A percentile compares a stretch with the other conserved stretches of the same genome.
These are phyloP conservation scores for Coelopa frigida DNA, from an alignment of 1,140 invertebrate species.

Conservation along the genomic window DNA sequence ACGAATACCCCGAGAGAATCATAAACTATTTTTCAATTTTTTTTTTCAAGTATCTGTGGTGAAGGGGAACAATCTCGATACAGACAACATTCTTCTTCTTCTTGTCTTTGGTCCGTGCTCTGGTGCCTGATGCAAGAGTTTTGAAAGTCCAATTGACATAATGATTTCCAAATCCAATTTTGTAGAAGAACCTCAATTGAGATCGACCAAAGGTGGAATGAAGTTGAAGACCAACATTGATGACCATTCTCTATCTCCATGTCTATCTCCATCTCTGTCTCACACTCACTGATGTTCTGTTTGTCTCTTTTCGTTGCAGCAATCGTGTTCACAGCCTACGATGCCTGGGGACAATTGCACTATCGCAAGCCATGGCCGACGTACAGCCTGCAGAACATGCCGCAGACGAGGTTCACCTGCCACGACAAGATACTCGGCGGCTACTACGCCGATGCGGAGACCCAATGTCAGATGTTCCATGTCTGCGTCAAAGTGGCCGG, in stretches of 20 bases:
- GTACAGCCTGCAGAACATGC: constrained; percentile 72
- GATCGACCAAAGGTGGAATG: background rate
- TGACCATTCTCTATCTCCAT: background rate
- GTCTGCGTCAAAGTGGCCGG: constrained; percentile 78
- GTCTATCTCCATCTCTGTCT: too few species aligned
- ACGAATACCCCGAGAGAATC: too few species aligned
- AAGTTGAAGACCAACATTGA: background rate
- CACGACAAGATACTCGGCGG: constrained; percentile 80
- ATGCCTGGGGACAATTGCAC: constrained; percentile 14
- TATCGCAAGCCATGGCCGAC: constrained; percentile 50
- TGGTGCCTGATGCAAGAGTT: too few species aligned
- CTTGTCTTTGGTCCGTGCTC: too few species aligned
- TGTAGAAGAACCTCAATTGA: too few species aligned
- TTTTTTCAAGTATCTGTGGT: too few species aligned
- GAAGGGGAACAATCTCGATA: too few species aligned
- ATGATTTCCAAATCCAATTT: too few species aligned
- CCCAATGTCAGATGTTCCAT: constrained; percentile 88
- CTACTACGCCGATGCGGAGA: constrained; percentile 85
- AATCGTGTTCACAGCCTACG: constrained; percentile 8
- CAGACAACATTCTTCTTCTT: too few species aligned
- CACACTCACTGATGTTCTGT: background rate
- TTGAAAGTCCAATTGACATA: too few species aligned
- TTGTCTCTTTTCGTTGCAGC: constrained; percentile 8
- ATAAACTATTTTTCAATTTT: too few species aligned
- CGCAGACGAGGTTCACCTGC: constrained; percentile 78